Evolutionary conservation across 2,888 invertebrate genomes (phyloP).

Genomic region (Candidula unifasciata): DNA sequence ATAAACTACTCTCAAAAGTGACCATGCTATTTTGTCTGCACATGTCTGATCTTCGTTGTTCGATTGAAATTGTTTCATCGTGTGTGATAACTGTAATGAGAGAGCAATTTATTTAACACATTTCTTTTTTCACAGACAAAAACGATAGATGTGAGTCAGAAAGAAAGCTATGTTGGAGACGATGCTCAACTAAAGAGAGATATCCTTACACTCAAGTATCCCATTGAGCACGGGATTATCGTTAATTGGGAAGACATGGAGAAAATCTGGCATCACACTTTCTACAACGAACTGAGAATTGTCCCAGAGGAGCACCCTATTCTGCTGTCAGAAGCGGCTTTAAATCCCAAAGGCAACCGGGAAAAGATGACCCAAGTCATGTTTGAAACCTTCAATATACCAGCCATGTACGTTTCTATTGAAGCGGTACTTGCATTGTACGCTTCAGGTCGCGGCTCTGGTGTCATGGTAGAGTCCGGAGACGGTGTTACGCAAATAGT

Average conservation of each 20-base stretch:
- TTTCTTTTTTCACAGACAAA: neutral
- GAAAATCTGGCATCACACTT: slow-evolving; percentile 2
- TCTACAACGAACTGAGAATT: neutral
- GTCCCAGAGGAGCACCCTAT: slow-evolving; percentile 1
- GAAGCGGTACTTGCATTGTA: slow-evolving; percentile 94
- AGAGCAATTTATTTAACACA: too few species aligned
- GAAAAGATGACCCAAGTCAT: slow-evolving; percentile 15
- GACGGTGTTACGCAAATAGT: slow-evolving; percentile 97
- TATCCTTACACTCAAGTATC: neutral
- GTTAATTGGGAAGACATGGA: slow-evolving; percentile 16
- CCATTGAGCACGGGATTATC: slow-evolving; percentile 8
- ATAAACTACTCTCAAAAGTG: too few species aligned
- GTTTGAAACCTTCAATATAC: slow-evolving; percentile 14
- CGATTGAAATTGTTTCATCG: too few species aligned
- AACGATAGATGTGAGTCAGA: neutral
- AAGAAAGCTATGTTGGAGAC: neutral
- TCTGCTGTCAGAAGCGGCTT: neutral
- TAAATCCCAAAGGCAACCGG: slow-evolving; percentile 4
- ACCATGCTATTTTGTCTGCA: too few species aligned
- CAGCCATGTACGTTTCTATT: slow-evolving; percentile 87
- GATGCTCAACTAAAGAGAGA: neutral
- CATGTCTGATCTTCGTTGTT: too few species aligned
- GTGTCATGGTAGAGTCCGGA: slow-evolving; percentile 94
- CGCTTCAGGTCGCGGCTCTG: slow-evolving; percentile 94
- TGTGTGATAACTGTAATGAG: too few species aligned